Evolutionary conservation across 2,113 vertebrate genomes (phyloP), one percentile per base, ranked within the genome.

Genomic region (Procavia capensis): DNA sequence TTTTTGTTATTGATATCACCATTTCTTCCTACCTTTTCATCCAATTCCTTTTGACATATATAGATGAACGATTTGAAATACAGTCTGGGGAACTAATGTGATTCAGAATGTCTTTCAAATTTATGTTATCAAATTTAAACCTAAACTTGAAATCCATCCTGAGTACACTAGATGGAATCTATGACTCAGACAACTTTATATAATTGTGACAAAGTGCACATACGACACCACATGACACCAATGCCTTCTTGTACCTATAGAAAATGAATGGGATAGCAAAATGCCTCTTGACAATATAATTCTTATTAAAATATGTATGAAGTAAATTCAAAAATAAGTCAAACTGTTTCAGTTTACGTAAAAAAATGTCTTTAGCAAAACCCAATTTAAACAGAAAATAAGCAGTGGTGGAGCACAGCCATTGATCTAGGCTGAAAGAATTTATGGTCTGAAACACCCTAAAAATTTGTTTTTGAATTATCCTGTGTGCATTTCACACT

Each of bases 391-490:
- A 93, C 1, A 64, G 54, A 97, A 97, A 96, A 98, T 83, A 93
- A 96, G 59, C 22, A 82, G 5, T 78, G 43, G 0, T 85, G 75
- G 59, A 90, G 59, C 76, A 24, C 29, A 95, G 75, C 11, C 70
- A 94, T 31, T 95, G 66, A 97, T 91, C 8, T 88, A 84, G n/a
- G 64, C 50, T 88, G 54, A 96, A 14, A 25, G 61, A 98, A 97
- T 94, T 95, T 86, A 85, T 95, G 93, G 36, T 80, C 85, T 94
- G 64, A 97, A 97, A 91, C 25, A 54, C 41, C 50, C 14, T 96
- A 91, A 97, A 97, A 68, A 93, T 96, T 97, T n/a, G n/a, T 31
- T 93, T 98, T 98, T 90, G 16, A 95, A 95, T 96, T 96, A 93
- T 27, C 1, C n/a, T 90, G 7, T 20, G 0, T 94, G 10, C 50